Evolutionary conservation across 2,113 vertebrate genomes (phyloP), one percentile per base, ranked within the genome.

Genomic region (Glaucidium brasilianum): DNA sequence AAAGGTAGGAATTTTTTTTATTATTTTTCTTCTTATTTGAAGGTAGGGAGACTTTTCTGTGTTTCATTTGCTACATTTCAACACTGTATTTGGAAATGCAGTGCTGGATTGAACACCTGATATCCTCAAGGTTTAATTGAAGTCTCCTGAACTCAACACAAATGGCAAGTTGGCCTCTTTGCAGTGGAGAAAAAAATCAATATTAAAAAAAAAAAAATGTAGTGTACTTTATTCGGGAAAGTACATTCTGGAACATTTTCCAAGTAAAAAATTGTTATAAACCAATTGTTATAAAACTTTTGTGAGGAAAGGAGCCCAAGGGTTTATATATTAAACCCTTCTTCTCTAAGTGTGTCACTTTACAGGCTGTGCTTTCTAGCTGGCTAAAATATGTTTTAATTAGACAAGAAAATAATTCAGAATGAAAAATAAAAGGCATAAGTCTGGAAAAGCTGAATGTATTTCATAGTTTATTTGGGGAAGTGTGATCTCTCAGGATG

Each of bases 121-220:
- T 66, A 37, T 39, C 63, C 85, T 92, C 30, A 66, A 95, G 79
- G 37, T 93, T 97, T 94, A 94, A 92, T 63, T 97, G 67, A 75
- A 94, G 29, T 37, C 72, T 95, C 64, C 37, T 83, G 68, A 60
- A 95, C n/a, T 75, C 80, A 90, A 63, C 30, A 93, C 49, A 96
- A 39, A 35, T 89, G 14, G 37, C 35, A 96, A 77, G 64, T 80
- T 93, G 35, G 37, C 14, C 13, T 92, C 81, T 96, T 79, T 81
- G 35, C 67, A 64, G 39, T 90, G 19, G 79, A 58, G 27, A 82
- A 82, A 69, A 88, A 94, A 93, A 95, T 88, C 83, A 82, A 87
- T 82, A 91, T 55, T 92, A 34, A 30, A 55, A 74, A 49, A 78
- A 78, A 69, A 93, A 15, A 25, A 72, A 94, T 43, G 27, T 58